phyloP scores from a whole-genome alignment of 2,888 invertebrate species.

The Molorchus minor region DNA sequence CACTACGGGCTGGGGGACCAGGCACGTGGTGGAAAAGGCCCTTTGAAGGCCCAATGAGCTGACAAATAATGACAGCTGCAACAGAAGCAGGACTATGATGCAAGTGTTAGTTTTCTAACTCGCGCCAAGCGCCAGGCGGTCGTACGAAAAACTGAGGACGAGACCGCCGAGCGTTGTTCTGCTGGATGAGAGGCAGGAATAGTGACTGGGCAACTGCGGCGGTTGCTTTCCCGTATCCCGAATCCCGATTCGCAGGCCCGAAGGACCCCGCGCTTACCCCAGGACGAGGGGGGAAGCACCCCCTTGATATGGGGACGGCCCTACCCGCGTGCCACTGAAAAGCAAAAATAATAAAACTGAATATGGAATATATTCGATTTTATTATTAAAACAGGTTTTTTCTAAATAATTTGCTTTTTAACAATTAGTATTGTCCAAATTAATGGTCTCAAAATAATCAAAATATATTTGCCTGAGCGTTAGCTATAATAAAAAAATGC shows the following conservation, averaged over 20 bases:
- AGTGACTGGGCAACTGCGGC: slow-evolving; percentile 10
- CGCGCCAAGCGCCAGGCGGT: too few species aligned
- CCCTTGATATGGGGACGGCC: too few species aligned
- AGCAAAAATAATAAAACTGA: too few species aligned
- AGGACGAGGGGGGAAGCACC: neutral
- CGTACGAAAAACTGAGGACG: slow-evolving; percentile 10
- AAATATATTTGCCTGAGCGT: too few species aligned
- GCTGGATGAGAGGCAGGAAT: slow-evolving; percentile 1
- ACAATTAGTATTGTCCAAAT: too few species aligned
- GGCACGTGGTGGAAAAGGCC: neutral
- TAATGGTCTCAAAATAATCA: too few species aligned
- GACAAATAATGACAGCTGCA: slow-evolving; percentile 5
- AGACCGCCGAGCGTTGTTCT: neutral
- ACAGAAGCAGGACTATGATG: slow-evolving; percentile 3
- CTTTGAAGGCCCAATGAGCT: slow-evolving; percentile 1
- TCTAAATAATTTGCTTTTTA: too few species aligned
- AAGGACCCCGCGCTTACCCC: slow-evolving; percentile 2
- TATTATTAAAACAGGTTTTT: too few species aligned
- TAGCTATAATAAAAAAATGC: too few species aligned
- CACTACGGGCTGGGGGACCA: neutral
- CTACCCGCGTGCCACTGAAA: neutral
- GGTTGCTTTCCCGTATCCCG: slow-evolving; percentile 2
- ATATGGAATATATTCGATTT: too few species aligned
- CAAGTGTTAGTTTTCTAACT: slow-evolving; percentile 6
- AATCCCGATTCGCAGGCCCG: slow-evolving; percentile 11